Base-by-base conservation (phyloP, 2,888 invertebrate species). In the Lepas anatifera region DNA sequence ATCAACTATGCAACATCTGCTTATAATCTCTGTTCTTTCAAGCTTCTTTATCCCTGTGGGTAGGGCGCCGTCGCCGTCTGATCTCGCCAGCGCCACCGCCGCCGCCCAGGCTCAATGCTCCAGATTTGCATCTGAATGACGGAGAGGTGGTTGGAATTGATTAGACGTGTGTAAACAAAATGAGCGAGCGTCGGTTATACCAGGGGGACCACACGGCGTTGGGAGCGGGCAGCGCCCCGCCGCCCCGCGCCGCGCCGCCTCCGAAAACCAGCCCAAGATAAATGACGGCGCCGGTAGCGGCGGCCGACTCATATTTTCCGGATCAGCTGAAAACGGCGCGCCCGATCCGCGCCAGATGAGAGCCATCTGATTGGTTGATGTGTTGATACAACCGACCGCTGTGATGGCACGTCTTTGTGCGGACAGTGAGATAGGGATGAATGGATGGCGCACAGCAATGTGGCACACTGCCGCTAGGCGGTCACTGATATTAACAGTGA, bases 81-180 rank as follows among this genome's bases (percentile, higher is more conserved):
- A 58, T 58, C 25, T 32, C 32, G 58, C 58, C 58, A 22, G 18
- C 32, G 18, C 18, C 52, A 18, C 11, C 32, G 58, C 32, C 25
- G 32, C 32, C 58, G 58, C 29, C 2, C 16, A 29, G 58, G 32
- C 58, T 58, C 58, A 58, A 58, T 58, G 58, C 58, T 18, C 32
- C 58, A 32, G 58, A 58, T 58, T 58, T 58, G 58, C 58, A 58
- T 58, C 32, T 58, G 58, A 58, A 58, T 58, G 58, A 58, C n/a
- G 25, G 58, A 18, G 58, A 16, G 7, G 32, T 58, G 32, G 58
- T 58, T 32, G 32, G 58, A 58, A 58, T 58, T 58, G 58, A 58
- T 58, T 58, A 32, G 58, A 58, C 58, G 58, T 58, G 58, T 58
- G 58, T 58, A 58, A 58, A 58, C 58, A 58, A 58, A 58, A 58